Percentiles rank a stretch among this genome's conserved stretches.
phyloP scores from a whole-genome alignment of 2,113 vertebrate genomes.

The Grantiella picta region DNA sequence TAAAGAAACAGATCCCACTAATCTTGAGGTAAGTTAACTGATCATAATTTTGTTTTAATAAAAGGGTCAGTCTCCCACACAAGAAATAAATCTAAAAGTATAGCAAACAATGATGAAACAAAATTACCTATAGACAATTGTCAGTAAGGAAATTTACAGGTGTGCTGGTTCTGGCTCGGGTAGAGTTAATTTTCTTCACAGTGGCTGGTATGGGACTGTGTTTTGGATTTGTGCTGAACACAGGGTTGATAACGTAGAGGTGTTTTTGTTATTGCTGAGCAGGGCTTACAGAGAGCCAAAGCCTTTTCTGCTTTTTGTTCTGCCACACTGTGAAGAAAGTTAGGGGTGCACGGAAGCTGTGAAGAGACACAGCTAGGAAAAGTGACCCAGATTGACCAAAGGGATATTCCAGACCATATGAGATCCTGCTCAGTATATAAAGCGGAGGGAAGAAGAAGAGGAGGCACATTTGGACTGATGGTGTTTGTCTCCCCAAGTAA shows the following conservation, averaged over 20 bases:
- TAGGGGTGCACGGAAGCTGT: neutral
- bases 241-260: neutral
- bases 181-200: neutral
- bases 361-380: neutral
- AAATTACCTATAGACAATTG: accelerated
- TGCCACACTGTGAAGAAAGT: neutral
- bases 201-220: neutral
- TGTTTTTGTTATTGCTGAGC: neutral
- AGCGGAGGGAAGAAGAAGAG: neutral
- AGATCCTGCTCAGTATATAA: neutral
- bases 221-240: neutral
- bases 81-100: neutral
- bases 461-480: neutral
- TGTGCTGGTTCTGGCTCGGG: neutral
- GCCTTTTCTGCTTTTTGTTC: neutral
- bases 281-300: neutral
- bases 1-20: neutral
- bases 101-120: neutral
- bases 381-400: neutral
- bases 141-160: neutral
- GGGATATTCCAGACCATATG: neutral
- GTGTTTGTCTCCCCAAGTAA: neutral
- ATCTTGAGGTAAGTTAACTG: neutral
- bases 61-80: neutral
- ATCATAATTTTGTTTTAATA: neutral